Evolutionary conservation across 2,113 vertebrate genomes (phyloP), one percentile per base, ranked within the genome.

Genomic region (Dromaius novaehollandiae): DNA sequence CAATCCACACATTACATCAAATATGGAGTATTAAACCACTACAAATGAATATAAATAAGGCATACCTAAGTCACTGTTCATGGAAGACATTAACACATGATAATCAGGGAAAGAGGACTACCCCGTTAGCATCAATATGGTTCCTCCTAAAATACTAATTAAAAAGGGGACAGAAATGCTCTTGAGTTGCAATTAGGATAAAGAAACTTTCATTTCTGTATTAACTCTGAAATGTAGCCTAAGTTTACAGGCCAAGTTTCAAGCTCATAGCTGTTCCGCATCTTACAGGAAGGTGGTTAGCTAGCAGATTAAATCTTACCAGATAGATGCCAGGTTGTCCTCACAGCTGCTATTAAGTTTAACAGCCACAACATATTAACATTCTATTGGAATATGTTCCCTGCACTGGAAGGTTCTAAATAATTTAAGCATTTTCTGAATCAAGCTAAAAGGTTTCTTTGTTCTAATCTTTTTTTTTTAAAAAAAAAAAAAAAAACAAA

Each of bases 211-310:
- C 12, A 28, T 74, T 82, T 66, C 34, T 78, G 13, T 46, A 68
- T 44, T 69, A 83, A 53, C 46, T 86, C 16, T 64, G 55, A 81
- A 83, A 66, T 0, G 0, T 25, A 9, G 40, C 3, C 21, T 81
- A 79, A 42, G 12, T 34, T 70, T 42, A 68, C 11, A 90, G 6
- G 28, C n/a, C 32, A 87, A 73, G n/a, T 84, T 73, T 86, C 10
- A 68, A 51, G 13, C 24, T 73, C 32, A 46, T 14, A 60, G 30
- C n/a, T 82, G 38, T 42, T 61, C 9, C 92, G 44, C 17, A 48
- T 30, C 42, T 48, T 70, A 50, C 0, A 0, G 28, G 40, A 81
- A 82, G 16, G 46, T 17, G 69, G 19, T 3, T 48, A 63, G 46
- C 5, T 3, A 3, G 30, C 25, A 69, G 55, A 66, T 36, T 65